Percentiles rank a stretch among this genome's conserved stretches.
These are phyloP conservation scores for Octonoba sinensis DNA, from an alignment of 2,888 invertebrate genomes.

Conservation along the genomic window DNA sequence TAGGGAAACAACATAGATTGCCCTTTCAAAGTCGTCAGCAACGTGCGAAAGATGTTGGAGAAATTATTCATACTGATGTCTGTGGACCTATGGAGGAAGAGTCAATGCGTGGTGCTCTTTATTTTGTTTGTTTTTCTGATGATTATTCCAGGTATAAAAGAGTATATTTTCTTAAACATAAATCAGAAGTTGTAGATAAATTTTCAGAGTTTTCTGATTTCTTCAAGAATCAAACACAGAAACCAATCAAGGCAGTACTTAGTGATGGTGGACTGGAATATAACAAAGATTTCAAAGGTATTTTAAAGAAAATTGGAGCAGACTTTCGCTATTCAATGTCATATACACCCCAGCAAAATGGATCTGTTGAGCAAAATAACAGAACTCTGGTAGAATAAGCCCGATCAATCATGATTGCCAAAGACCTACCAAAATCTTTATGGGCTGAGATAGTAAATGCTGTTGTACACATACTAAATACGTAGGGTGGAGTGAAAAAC, in stretches of 20 bases:
- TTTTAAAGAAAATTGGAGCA: no score
- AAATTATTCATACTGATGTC: neutral
- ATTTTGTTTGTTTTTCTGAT: constrained; percentile 44
- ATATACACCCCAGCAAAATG: constrained; percentile 67
- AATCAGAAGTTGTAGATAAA: neutral
- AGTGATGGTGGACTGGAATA: neutral
- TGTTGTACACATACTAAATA: neutral
- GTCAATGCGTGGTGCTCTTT: constrained; percentile 32
- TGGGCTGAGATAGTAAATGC: constrained; percentile 13
- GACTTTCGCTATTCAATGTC: no score
- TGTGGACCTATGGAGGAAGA: no score
- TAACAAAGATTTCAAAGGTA: neutral
- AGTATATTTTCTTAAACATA: neutral
- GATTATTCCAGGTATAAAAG: constrained; percentile 9
- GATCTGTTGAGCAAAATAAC: constrained; percentile 2
- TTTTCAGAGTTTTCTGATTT: neutral
- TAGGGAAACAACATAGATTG: constrained; percentile 2
- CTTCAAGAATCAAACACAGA: no score
- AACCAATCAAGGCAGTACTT: no score
- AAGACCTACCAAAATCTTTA: neutral
- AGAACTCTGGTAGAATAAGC: neutral
- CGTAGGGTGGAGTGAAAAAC: no score
- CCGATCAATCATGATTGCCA: neutral
- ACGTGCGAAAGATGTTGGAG: neutral
- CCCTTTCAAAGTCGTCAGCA: neutral